Evolutionary conservation across 2,888 invertebrate genomes (phyloP), one percentile per base, ranked within the genome.

Genomic region (Morpho helenor): DNA sequence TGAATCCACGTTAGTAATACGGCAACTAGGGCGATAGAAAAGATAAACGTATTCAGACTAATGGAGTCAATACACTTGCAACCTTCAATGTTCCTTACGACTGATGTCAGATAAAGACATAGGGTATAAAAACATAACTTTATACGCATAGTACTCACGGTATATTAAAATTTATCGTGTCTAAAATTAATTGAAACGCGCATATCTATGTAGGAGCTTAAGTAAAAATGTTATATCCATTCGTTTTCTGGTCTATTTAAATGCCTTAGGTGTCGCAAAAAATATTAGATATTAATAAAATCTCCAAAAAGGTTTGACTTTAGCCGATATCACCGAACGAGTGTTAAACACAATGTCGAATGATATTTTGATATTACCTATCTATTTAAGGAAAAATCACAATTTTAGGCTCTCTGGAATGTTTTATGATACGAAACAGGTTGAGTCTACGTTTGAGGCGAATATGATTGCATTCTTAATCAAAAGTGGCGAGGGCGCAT

Each of bases 1-100:
- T 44, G 43, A 55, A 55, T 46, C 45, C 39, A 9, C 31, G 5
- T 31, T 31, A 31, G 31, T 31, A 78, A 79, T 80, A 76, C 81
- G 79, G 61, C 70, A 63, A 73, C 82, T 63, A 64, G 64, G 56
- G 68, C 72, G 80, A 82, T 83, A 84, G 82, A 80, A 76, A 77
- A 80, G 84, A 86, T 87, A 87, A 83, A 82, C 74, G 75, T 83
- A 85, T 85, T 84, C 81, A 84, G 82, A 81, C 83, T 80, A 84
- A 75, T 77, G 82, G 79, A 83, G 89, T 89, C 89, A 88, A 88
- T 85, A 88, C 83, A 85, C 88, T 84, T 80, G 77, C 88, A 89
- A 89, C 89, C 89, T 89, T 89, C 88, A 79, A 78, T 76, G 88
- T 79, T 88, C 89, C 88, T 84, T 84, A 84, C 78, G 79, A 84